Base-by-base conservation (phyloP, 2,797 vertebrate genomes). In the Phoxinus dragarum region DNA sequence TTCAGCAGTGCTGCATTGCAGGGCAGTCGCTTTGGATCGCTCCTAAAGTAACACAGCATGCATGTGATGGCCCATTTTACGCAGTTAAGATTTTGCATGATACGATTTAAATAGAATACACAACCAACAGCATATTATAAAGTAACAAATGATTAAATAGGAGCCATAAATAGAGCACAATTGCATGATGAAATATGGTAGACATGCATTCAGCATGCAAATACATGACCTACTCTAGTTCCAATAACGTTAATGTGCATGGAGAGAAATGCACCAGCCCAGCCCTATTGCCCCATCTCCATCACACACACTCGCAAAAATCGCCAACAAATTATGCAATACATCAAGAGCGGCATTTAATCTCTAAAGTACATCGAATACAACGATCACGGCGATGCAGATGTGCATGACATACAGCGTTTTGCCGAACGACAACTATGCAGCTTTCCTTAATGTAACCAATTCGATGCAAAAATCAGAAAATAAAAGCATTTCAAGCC, bases 1-100 rank as follows among this genome's bases (percentile, higher is more conserved):
- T 90, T 92, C 79, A 86, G 87, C 92, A 92, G 90, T 96, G 94
- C 93, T 95, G 96, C 96, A 96, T 92, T 96, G 96, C 96, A 95
- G 95, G 93, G 94, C 93, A 93, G 91, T 88, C 90, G 89, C 88
- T 91, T 89, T 88, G 90, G 87, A 90, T 92, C 80, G 84, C 91
- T 91, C 86, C 91, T 88, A 78, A 88, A 88, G 84, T 84, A 76
- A 23, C 72, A 75, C 67, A 73, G 42, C 36, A 86, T 47, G 81
- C 42, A 75, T 83, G 81, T 68, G 72, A 77, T 49, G 82, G 23
- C 31, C 42, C 49, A 47, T 31, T 67, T 69, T 14, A 56, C 47
- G 36, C 64, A 78, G 49, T 77, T 77, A 54, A 77, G 6, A n/a
- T 42, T 36, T 31, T 3, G 3, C 31, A 56, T 68, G 10, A 27